Evolutionary conservation across 2,113 vertebrate genomes (phyloP).

Genomic region (Cebus imitator): DNA sequence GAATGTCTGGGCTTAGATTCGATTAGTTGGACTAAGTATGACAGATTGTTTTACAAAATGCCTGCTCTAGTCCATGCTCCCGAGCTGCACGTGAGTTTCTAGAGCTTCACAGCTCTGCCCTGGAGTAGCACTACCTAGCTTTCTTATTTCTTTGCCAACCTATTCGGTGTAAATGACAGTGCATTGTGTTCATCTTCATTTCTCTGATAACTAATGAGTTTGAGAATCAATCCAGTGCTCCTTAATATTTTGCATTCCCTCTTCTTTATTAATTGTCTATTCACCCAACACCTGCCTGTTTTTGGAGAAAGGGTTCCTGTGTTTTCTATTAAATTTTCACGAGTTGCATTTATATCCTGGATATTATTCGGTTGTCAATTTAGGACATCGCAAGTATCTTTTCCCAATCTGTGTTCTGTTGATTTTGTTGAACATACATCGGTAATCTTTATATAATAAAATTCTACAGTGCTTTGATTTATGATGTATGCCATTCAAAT

Average conservation of each 20-base stretch:
- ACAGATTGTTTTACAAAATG: background rate
- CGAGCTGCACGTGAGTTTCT: background rate
- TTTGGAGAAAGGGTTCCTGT: background rate
- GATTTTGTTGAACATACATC: background rate
- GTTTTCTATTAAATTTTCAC: constrained; percentile 23
- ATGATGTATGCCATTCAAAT: background rate
- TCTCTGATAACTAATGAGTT: constrained; percentile 9
- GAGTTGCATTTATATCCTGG: background rate
- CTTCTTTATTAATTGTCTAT: constrained; percentile 24
- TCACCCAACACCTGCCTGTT: background rate
- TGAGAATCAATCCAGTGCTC: background rate
- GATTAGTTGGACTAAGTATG: background rate
- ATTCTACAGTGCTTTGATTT: background rate
- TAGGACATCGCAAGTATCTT: constrained; percentile 28
- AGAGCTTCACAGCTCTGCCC: background rate
- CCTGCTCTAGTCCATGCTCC: fast-evolving
- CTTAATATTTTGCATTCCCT: constrained; percentile 7
- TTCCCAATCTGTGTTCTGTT: background rate
- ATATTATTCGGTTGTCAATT: background rate
- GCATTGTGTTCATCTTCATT: constrained; percentile 34
- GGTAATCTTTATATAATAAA: background rate
- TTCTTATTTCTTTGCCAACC: background rate
- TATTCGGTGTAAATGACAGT: background rate
- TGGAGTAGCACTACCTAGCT: background rate
- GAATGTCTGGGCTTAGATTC: background rate